These are phyloP conservation scores for Pollenia amentaria DNA, from an alignment of 2,888 invertebrate species.

Conservation along the genomic window DNA sequence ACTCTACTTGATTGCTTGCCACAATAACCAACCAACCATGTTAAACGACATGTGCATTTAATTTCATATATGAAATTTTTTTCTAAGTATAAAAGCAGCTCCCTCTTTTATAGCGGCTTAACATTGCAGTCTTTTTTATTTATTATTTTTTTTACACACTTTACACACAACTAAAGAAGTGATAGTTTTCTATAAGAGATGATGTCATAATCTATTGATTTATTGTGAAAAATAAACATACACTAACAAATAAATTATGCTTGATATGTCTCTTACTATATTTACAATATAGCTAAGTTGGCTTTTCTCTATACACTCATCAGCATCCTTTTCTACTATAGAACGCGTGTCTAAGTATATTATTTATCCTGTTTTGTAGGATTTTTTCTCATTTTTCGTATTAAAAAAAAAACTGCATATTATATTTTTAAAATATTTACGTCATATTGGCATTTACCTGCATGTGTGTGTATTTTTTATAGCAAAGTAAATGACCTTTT, in stretches of 20 bases:
- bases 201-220: constrained; percentile 76
- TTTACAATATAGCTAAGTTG: not conserved
- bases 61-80: too few relatives aligned
- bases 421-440: constrained; percentile 2
- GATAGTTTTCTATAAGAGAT: constrained; percentile 37
- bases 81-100: too few relatives aligned
- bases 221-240: constrained; percentile 34
- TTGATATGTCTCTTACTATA: not conserved
- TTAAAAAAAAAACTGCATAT: constrained; percentile 17
- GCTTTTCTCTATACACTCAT: constrained; percentile 12
- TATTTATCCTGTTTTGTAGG: constrained; percentile 1
- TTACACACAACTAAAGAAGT: not conserved
- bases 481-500: constrained; percentile 52
- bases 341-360: constrained; percentile 48
- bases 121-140: constrained; percentile 17
- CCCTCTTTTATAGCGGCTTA: not conserved
- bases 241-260: constrained; percentile 2
- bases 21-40: too few relatives aligned
- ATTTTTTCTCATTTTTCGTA: constrained; percentile 4
- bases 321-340: constrained; percentile 31
- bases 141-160: constrained; percentile 10
- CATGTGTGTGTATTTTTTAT: not conserved
- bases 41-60: too few relatives aligned
- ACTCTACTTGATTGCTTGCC: too few relatives aligned
- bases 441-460: not conserved